Percentiles rank a stretch among this genome's conserved stretches.
phyloP scores from a whole-genome alignment of 1,140 invertebrate species.

The Zaprionus africanus region DNA sequence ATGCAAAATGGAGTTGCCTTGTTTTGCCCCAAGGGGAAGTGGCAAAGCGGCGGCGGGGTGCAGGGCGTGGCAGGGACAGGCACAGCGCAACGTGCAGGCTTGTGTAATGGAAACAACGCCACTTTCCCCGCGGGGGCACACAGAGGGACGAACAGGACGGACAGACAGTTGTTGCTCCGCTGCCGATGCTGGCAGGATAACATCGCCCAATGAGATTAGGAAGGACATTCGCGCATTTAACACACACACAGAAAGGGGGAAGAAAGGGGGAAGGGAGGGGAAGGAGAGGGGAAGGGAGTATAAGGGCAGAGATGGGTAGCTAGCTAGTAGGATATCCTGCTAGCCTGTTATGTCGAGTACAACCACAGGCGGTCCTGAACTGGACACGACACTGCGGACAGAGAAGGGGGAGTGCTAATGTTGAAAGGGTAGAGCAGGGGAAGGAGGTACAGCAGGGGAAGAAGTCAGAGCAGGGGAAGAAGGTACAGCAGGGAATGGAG shows the following conservation, averaged over 20 bases:
- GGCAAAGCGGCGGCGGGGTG: neutral
- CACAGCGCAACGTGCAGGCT: slow-evolving; percentile 2
- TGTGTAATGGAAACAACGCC: slow-evolving; percentile 37
- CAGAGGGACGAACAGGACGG: neutral
- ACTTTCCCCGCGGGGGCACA: neutral
- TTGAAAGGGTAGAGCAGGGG: slow-evolving; percentile 25
- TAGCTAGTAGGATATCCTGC: slow-evolving; percentile 71
- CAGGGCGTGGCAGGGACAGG: neutral
- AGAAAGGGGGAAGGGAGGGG: neutral
- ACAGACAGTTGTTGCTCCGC: slow-evolving; percentile 56
- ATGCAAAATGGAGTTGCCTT: slow-evolving; percentile 65
- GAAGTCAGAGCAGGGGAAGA: no score
- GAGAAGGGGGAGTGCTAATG: slow-evolving; percentile 52
- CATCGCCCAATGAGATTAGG: slow-evolving; percentile 82
- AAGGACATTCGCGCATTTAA: slow-evolving; percentile 84
- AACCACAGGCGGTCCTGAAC: slow-evolving; percentile 50
- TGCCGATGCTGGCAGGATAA: slow-evolving; percentile 65
- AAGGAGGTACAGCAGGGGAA: neutral
- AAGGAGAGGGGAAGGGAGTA: neutral
- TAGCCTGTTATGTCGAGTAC: slow-evolving; percentile 69
- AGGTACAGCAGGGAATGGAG: neutral
- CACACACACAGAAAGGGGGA: slow-evolving; percentile 55
- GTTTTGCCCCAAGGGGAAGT: slow-evolving; percentile 24
- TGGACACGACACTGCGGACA: slow-evolving; percentile 6
- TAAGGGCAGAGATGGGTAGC: slow-evolving; percentile 20